Evolutionary conservation across 2,797 vertebrate species (phyloP).

Genomic region (Neoniphon sammara): DNA sequence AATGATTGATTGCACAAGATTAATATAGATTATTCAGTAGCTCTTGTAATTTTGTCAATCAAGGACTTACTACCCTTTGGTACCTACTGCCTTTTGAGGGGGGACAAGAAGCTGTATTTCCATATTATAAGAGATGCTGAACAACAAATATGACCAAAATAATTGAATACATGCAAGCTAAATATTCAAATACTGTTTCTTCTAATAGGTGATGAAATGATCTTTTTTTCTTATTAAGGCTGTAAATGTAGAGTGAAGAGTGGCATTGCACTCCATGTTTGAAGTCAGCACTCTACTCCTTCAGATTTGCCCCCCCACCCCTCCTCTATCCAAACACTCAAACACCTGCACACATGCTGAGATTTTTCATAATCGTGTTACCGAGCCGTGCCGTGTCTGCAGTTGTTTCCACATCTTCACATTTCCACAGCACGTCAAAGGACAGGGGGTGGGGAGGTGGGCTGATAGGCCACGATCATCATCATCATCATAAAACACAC

Average conservation of each 20-base stretch:
- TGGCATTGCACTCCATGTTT: not conserved
- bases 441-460: conserved; percentile 32
- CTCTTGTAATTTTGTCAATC: no score
- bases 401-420: conserved; percentile 38
- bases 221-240: not conserved
- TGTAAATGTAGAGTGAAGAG: not conserved
- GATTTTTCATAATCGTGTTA: conserved; percentile 53
- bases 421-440: conserved; percentile 63
- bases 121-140: no score
- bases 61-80: no score
- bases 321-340: conserved; percentile 57
- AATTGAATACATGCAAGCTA: no score
- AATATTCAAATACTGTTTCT: no score
- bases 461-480: conserved; percentile 65
- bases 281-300: conserved; percentile 7
- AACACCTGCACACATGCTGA: conserved; percentile 54
- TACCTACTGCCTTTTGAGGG: no score
- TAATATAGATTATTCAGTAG: no score
- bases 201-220: not conserved
- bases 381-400: conserved; percentile 27
- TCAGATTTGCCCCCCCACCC: conserved; percentile 7
- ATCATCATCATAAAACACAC: conserved; percentile 47
- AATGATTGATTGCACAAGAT: no score
- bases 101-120: no score
- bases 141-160: no score